Conservation (phyloP, 2,888 invertebrate species). For the Cheilosia impressa region DNA sequence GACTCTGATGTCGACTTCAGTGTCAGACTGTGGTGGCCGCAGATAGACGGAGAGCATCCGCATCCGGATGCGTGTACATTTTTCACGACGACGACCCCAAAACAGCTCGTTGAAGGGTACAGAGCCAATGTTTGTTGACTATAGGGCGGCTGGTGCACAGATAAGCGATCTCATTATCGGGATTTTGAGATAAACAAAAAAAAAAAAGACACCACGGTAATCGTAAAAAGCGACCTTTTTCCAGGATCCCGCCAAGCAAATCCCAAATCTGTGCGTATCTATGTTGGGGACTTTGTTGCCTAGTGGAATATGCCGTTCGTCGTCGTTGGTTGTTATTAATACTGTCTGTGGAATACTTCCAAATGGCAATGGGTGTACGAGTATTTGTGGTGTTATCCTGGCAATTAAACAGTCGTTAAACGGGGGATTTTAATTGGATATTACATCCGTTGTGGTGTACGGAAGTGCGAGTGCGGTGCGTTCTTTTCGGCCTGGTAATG, state of each 20-base stretch:
- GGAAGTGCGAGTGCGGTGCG: slow-evolving; percentile 3
- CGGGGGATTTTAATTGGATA: slow-evolving; percentile 74
- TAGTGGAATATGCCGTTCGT: not conserved
- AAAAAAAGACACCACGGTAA: slow-evolving; percentile 38
- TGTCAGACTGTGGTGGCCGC: slow-evolving; percentile 4
- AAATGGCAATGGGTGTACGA: slow-evolving; percentile 45
- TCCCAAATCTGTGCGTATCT: slow-evolving; percentile 42
- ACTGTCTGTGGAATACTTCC: slow-evolving; percentile 69
- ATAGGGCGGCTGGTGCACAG: slow-evolving; percentile 40
- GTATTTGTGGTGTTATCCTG: slow-evolving; percentile 62
- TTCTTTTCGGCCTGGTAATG: slow-evolving; percentile 45
- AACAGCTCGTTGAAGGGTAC: slow-evolving; percentile 41
- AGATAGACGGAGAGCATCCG: slow-evolving; percentile 54
- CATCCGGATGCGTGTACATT: slow-evolving; percentile 69
- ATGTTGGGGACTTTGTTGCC: slow-evolving; percentile 10
- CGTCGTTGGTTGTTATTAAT: slow-evolving; percentile 60
- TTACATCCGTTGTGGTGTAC: slow-evolving; percentile 65
- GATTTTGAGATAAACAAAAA: slow-evolving; percentile 70
- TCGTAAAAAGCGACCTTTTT: slow-evolving; percentile 67
- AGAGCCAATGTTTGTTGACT: slow-evolving; percentile 32
- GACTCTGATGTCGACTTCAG: not conserved
- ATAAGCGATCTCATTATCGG: slow-evolving; percentile 75
- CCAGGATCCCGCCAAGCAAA: slow-evolving; percentile 28
- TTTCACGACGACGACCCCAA: slow-evolving; percentile 35
- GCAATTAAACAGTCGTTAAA: slow-evolving; percentile 75